These are phyloP conservation scores for Ceratitis capitata DNA, from an alignment of 1,140 invertebrate species.

Conservation along the genomic window DNA sequence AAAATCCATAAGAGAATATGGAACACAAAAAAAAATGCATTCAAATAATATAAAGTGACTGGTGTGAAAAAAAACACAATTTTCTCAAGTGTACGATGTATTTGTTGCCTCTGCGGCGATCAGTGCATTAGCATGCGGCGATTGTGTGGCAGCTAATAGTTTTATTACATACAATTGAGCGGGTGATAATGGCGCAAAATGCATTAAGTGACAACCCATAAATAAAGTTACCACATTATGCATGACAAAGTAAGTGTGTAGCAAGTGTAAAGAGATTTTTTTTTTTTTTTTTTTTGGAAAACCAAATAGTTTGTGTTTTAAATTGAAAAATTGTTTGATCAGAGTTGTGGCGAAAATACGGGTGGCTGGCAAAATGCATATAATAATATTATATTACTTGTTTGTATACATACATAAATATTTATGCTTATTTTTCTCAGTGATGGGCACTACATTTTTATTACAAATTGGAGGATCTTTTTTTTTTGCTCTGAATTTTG, in stretches of 20 bases:
- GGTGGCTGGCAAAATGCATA: not conserved
- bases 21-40: not conserved
- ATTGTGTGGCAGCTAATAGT: not conserved
- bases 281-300: too few relatives aligned
- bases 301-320: not conserved
- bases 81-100: not conserved
- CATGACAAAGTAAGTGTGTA: too few relatives aligned
- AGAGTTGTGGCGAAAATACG: too few relatives aligned
- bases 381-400: too few relatives aligned
- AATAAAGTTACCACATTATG: not conserved
- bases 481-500: too few relatives aligned
- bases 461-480: too few relatives aligned
- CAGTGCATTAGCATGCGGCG: too few relatives aligned
- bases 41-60: not conserved
- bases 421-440: not conserved
- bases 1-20: not conserved
- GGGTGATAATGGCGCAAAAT: conserved; percentile 16
- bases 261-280: not conserved
- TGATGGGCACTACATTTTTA: too few relatives aligned
- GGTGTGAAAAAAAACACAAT: not conserved
- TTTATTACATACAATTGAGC: not conserved
- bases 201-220: not conserved
- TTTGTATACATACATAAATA: not conserved
- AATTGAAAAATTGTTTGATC: not conserved
- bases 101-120: too few relatives aligned